Conservation (phyloP, 1,140 invertebrate genomes). For the Solenopsis invicta region DNA sequence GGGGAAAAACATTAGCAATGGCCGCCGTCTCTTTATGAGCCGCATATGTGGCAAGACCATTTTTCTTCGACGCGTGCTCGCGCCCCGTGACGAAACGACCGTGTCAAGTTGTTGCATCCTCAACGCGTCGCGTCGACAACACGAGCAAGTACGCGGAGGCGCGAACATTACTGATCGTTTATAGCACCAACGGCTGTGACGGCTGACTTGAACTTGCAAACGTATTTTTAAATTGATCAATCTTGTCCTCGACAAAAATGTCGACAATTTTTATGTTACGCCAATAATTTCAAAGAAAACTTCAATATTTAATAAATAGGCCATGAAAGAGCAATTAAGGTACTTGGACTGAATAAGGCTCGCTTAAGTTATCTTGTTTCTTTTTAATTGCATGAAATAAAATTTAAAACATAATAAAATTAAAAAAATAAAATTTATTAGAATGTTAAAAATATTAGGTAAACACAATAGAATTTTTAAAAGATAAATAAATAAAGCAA, state of each 20-base stretch:
- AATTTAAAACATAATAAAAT: no score
- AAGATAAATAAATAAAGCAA: no score
- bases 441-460: no score
- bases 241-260: neutral
- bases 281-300: neutral
- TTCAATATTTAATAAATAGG: neutral
- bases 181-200: neutral
- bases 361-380: no score
- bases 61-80: slow-evolving; percentile 36
- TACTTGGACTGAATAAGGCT: no score
- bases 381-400: no score
- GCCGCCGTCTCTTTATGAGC: slow-evolving; percentile 59
- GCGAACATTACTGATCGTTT: neutral
- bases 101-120: slow-evolving; percentile 2
- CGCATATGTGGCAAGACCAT: slow-evolving; percentile 58
- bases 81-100: slow-evolving; percentile 67
- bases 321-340: neutral
- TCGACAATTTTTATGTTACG: neutral
- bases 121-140: neutral
- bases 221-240: neutral
- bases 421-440: no score
- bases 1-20: slow-evolving; percentile 72
- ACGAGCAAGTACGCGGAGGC: neutral
- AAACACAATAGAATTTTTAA: no score
- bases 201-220: neutral